Evolutionary conservation across 1,140 invertebrate species (phyloP).

Genomic region (Drosophila pachea): DNA sequence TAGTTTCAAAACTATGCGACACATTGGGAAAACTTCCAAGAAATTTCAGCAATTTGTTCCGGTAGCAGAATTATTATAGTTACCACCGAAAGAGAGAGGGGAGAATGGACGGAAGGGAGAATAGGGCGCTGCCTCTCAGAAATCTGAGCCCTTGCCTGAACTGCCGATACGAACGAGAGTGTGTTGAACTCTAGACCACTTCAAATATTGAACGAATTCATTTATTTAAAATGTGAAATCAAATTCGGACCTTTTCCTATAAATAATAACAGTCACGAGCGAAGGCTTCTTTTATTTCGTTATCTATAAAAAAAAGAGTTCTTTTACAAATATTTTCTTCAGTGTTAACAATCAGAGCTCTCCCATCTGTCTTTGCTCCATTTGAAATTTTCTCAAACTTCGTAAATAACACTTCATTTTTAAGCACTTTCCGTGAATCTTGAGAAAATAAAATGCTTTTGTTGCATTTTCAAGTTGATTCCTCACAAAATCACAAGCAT

Average conservation of each 20-base stretch:
- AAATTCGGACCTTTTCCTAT: too few species aligned
- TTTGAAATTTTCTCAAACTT: constrained; percentile 36
- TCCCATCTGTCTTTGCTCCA: constrained; percentile 33
- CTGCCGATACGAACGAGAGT: constrained; percentile 32
- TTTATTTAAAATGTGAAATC: background rate
- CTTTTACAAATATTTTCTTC: constrained; percentile 8
- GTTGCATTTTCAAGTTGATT: constrained; percentile 23
- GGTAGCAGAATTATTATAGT: constrained; percentile 48
- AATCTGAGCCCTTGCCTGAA: constrained; percentile 21
- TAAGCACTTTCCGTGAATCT: constrained; percentile 1
- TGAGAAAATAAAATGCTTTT: constrained; percentile 30
- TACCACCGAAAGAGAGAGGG: background rate
- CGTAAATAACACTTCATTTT: constrained; percentile 53
- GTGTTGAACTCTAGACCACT: constrained; percentile 57
- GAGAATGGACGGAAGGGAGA: background rate
- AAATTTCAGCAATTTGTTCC: constrained; percentile 71
- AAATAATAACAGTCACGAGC: too few species aligned
- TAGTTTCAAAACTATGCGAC: constrained; percentile 38
- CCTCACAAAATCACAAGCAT: constrained; percentile 47
- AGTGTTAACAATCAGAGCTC: constrained; percentile 25
- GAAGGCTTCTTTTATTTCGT: too few species aligned
- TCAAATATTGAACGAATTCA: background rate
- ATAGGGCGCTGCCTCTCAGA: constrained; percentile 1
- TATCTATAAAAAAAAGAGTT: background rate
- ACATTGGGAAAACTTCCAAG: constrained; percentile 48